These are phyloP conservation scores for Chloropsis cyanopogon DNA, from an alignment of 2,113 vertebrate species.

Conservation along the genomic window DNA sequence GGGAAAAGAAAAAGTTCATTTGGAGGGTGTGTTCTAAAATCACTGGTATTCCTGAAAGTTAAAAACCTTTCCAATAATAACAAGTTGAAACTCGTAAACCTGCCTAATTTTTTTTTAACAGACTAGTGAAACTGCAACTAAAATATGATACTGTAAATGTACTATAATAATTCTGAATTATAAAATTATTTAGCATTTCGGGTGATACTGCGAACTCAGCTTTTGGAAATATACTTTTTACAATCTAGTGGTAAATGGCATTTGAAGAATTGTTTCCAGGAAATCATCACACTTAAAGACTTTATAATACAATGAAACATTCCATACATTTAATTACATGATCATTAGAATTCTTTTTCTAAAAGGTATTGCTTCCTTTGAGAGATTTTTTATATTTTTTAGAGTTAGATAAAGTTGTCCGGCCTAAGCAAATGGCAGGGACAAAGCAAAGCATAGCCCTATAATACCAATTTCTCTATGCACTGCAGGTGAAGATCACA, in stretches of 20 bases:
- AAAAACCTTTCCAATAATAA: not conserved
- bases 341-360: not conserved
- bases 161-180: not conserved
- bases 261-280: not conserved
- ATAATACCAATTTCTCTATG: not conserved
- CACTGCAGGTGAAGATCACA: not conserved
- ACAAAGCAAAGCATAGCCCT: not conserved
- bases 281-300: not conserved
- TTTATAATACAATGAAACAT: not conserved
- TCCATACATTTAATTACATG: not conserved
- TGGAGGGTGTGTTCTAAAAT: not conserved
- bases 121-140: not conserved
- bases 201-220: not conserved
- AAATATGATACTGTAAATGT: not conserved
- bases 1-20: not conserved
- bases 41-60: not conserved
- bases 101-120: not conserved
- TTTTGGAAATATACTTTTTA: not conserved
- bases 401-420: not conserved
- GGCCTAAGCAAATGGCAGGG: not conserved
- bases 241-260: not conserved
- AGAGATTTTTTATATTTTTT: not conserved
- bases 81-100: not conserved
- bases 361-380: not conserved
- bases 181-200: not conserved